These are phyloP conservation scores for Arnoldichthys spilopterus DNA, from an alignment of 2,797 vertebrate species.

Conservation along the genomic window DNA sequence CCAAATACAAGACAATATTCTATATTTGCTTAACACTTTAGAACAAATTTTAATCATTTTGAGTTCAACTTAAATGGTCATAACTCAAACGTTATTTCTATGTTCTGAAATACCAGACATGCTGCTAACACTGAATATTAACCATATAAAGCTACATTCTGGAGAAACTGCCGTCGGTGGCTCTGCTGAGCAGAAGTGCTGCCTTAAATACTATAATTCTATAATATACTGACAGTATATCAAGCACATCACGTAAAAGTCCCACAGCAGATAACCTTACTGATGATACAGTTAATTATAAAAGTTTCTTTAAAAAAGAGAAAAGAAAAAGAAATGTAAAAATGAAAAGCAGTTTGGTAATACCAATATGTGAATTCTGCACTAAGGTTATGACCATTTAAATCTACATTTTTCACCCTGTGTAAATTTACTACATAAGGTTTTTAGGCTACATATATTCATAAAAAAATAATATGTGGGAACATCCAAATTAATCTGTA, in stretches of 20 bases:
- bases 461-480: slow-evolving; percentile 7
- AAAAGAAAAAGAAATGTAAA: not conserved
- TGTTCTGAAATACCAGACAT: slow-evolving; percentile 14
- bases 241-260: slow-evolving; percentile 1
- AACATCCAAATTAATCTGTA: slow-evolving; percentile 23
- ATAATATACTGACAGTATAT: slow-evolving; percentile 28
- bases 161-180: slow-evolving; percentile 57
- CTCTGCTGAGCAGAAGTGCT: slow-evolving; percentile 45
- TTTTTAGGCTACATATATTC: slow-evolving; percentile 9
- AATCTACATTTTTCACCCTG: slow-evolving; percentile 21
- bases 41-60: slow-evolving; percentile 35
- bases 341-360: slow-evolving; percentile 18
- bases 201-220: slow-evolving; percentile 26
- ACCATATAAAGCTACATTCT: slow-evolving; percentile 55
- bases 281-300: slow-evolving; percentile 9
- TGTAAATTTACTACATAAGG: slow-evolving; percentile 24
- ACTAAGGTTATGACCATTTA: slow-evolving; percentile 51
- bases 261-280: not conserved
- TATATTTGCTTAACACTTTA: slow-evolving; percentile 67
- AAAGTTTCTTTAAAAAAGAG: not conserved
- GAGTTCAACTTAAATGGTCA: slow-evolving; percentile 45
- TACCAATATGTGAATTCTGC: slow-evolving; percentile 16
- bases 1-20: slow-evolving; percentile 69
- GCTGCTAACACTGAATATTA: slow-evolving; percentile 18
- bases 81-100: slow-evolving; percentile 15